A percentile compares a stretch with the other conserved stretches of the same genome.
Evolutionary conservation across 1,140 invertebrate species (phyloP).

Genomic region (Aplysia californica): DNA sequence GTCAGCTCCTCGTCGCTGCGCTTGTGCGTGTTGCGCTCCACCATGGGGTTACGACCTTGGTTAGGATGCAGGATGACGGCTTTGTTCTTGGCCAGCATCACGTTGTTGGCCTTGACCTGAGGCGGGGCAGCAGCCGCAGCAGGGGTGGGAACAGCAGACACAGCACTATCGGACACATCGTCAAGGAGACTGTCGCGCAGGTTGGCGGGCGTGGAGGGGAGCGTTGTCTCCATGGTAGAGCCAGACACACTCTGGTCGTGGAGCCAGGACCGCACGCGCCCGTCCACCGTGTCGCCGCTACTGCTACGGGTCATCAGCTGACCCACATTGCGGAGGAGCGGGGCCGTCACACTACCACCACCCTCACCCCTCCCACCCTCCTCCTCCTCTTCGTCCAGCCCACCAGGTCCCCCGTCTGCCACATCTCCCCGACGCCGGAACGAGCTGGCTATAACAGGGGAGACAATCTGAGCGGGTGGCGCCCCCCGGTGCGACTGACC

Average conservation of each 20-base stretch:
- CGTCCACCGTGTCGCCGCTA: background rate
- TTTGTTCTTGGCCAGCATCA: slow-evolving; percentile 52
- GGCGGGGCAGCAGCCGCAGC: slow-evolving; percentile 28
- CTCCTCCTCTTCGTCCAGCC: background rate
- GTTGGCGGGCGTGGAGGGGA: slow-evolving; percentile 63
- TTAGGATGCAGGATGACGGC: slow-evolving; percentile 77
- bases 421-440: background rate
- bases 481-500: background rate
- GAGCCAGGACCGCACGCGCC: background rate
- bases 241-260: slow-evolving; percentile 41
- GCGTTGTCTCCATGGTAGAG: slow-evolving; percentile 67
- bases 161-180: background rate
- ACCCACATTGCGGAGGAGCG: slow-evolving; percentile 32
- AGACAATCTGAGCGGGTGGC: background rate
- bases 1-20: slow-evolving; percentile 72
- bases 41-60: slow-evolving; percentile 89
- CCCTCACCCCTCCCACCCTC: background rate
- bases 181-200: slow-evolving; percentile 16
- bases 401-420: background rate
- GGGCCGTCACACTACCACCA: background rate
- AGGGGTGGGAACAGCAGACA: slow-evolving; percentile 30
- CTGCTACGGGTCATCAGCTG: slow-evolving; percentile 29
- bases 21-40: slow-evolving; percentile 80
- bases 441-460: background rate
- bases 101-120: slow-evolving; percentile 51